phyloP scores from a whole-genome alignment of 2,113 vertebrate genomes.

The Corapipo altera region DNA sequence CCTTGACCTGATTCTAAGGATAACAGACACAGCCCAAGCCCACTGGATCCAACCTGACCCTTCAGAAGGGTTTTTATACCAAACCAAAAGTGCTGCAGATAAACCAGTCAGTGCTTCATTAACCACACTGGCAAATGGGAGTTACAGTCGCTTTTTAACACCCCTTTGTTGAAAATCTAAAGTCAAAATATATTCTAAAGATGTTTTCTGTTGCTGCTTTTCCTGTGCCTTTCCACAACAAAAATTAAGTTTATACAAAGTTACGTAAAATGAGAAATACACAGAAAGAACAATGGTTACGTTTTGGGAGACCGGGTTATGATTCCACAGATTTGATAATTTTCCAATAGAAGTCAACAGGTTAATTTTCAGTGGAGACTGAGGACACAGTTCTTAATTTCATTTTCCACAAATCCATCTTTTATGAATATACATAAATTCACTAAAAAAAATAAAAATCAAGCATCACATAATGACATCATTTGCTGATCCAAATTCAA shows the following conservation, averaged over 20 bases:
- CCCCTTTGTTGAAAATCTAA: background rate
- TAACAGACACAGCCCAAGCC: background rate
- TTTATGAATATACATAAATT: background rate
- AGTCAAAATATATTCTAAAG: background rate
- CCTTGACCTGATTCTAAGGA: background rate
- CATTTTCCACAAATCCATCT: background rate
- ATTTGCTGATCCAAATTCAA: background rate
- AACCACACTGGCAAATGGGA: background rate
- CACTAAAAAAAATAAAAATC: background rate
- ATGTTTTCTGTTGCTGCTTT: background rate
- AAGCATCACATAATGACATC: too few species aligned
- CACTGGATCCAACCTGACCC: background rate
- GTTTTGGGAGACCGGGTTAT: background rate
- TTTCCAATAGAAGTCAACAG: background rate
- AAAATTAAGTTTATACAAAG: rapidly evolving
- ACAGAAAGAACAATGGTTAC: background rate
- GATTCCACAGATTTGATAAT: background rate
- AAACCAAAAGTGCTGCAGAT: background rate
- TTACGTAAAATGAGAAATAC: background rate
- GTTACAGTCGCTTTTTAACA: background rate
- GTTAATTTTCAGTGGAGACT: background rate
- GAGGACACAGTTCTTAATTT: background rate
- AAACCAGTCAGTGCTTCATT: background rate
- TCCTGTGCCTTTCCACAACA: background rate
- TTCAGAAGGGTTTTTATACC: background rate